phyloP scores from a whole-genome alignment of 2,113 vertebrate species.

The Terrapene triunguis region DNA sequence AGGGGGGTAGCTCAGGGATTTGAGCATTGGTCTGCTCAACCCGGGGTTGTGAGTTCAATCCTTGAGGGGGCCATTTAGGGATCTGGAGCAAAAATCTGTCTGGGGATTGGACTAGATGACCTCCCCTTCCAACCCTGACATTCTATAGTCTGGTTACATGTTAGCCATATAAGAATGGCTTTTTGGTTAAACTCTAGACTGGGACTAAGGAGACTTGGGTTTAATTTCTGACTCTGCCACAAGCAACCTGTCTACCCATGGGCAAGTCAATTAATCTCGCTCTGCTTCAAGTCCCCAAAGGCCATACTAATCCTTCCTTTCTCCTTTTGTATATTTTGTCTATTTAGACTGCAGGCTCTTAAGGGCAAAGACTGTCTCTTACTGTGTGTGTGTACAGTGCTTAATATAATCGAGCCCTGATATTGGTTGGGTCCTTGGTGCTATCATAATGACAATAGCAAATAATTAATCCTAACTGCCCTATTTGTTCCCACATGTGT shows the following conservation, averaged over 20 bases:
- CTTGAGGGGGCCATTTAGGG: no score
- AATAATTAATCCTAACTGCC: neutral
- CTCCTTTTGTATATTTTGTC: neutral
- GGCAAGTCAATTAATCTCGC: neutral
- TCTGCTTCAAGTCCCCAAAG: neutral
- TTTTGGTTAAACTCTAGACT: neutral
- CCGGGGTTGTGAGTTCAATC: no score
- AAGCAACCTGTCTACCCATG: neutral
- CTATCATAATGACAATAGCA: neutral
- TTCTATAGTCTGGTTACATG: neutral
- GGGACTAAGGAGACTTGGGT: neutral
- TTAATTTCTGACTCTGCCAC: accelerated
- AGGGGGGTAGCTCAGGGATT: no score
- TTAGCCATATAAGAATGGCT: neutral
- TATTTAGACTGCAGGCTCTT: neutral
- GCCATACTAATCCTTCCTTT: neutral
- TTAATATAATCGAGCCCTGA: neutral
- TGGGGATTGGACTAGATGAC: no score
- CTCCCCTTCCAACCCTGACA: no score
- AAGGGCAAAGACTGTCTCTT: neutral
- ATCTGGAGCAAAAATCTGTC: no score
- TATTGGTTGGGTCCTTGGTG: neutral
- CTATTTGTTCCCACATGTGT: neutral
- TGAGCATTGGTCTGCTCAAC: no score
- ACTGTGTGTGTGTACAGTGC: neutral